Conservation (phyloP, 2,113 vertebrate genomes). For the Nyctereutes procyonoides region DNA sequence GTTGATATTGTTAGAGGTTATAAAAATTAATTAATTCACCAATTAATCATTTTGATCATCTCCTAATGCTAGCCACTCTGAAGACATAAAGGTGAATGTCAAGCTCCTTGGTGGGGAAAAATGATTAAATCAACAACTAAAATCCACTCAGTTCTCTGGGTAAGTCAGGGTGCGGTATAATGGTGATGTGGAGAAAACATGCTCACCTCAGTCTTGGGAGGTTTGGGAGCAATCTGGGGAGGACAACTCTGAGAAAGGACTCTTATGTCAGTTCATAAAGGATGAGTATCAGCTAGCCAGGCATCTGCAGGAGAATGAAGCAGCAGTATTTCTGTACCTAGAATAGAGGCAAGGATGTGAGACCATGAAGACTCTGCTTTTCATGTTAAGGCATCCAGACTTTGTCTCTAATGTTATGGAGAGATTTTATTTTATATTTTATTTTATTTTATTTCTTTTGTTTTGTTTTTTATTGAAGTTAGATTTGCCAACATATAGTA, state of each 20-base stretch:
- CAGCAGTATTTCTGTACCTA: background rate
- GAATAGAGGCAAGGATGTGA: background rate
- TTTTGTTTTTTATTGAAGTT: too few species aligned
- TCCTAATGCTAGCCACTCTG: background rate
- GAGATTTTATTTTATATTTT: background rate
- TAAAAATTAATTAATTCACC: background rate
- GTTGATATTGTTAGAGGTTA: background rate
- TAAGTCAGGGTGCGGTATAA: too few species aligned
- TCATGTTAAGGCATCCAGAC: background rate
- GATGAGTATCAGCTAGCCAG: background rate
- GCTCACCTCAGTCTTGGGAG: background rate
- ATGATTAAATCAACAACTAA: background rate
- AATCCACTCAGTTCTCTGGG: background rate
- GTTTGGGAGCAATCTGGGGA: too few species aligned
- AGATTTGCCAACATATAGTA: too few species aligned
- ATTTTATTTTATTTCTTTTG: too few species aligned
- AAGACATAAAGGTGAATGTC: background rate
- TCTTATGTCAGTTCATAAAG: fast-evolving
- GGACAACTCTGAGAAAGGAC: background rate
- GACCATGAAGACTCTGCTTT: background rate
- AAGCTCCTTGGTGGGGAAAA: background rate
- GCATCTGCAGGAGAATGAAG: background rate
- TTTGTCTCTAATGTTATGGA: background rate
- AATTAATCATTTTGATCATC: background rate
- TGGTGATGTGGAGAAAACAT: background rate